phyloP scores from a whole-genome alignment of 2,113 vertebrate species.

The Origma solitaria region DNA sequence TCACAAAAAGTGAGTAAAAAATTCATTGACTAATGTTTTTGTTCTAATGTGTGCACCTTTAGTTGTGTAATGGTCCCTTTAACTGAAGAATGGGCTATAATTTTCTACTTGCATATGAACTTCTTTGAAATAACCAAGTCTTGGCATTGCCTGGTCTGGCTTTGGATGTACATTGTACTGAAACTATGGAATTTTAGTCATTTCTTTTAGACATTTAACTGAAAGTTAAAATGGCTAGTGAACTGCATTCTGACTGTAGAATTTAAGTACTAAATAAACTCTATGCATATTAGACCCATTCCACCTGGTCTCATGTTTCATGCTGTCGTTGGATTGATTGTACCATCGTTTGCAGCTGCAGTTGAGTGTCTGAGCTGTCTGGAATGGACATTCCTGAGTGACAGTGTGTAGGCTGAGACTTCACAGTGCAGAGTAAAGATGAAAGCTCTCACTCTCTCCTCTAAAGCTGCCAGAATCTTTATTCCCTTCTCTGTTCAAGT shows the following conservation, averaged over 20 bases:
- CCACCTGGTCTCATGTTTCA: not conserved
- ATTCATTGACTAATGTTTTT: slow-evolving; percentile 6
- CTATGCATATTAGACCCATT: slow-evolving; percentile 55
- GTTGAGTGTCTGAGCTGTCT: not conserved
- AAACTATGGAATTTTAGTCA: not conserved
- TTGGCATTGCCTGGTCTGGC: slow-evolving; percentile 21
- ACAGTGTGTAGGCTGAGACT: not conserved
- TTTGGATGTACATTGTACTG: slow-evolving; percentile 40
- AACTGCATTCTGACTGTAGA: slow-evolving; percentile 59
- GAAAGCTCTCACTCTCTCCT: not conserved
- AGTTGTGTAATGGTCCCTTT: slow-evolving; percentile 30
- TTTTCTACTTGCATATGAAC: slow-evolving; percentile 24
- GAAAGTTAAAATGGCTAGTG: slow-evolving; percentile 27
- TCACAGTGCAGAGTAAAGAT: not conserved
- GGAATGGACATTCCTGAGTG: not conserved
- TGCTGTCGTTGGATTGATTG: not conserved
- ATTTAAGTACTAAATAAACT: slow-evolving; percentile 69
- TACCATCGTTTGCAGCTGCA: accelerated
- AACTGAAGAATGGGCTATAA: not conserved
- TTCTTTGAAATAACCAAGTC: not conserved
- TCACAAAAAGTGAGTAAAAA: not conserved
- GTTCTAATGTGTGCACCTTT: slow-evolving; percentile 49
- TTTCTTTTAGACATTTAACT: not conserved
- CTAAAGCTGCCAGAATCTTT: not conserved
- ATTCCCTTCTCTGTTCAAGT: not conserved